Evolutionary conservation across 1,140 invertebrate species (phyloP).

Genomic region (Heliconius hewitsoni): DNA sequence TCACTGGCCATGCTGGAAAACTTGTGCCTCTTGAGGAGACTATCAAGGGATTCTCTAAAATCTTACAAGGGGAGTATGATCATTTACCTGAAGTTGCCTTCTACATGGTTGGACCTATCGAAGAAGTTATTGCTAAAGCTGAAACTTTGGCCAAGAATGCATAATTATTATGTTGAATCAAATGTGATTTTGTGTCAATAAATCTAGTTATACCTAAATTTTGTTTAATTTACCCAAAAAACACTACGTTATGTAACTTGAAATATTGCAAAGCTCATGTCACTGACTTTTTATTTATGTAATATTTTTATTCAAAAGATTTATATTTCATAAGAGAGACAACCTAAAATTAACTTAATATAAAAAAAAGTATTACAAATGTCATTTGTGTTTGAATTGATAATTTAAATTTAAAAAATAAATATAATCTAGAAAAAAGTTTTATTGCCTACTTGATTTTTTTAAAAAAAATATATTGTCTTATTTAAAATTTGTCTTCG

Average conservation of each 20-base stretch:
- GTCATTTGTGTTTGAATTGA: background rate
- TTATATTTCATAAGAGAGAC: background rate
- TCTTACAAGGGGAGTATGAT: conserved; percentile 95
- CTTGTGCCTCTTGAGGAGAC: conserved; percentile 94
- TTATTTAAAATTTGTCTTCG: no score
- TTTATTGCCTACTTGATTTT: no score
- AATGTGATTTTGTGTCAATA: conserved; percentile 59
- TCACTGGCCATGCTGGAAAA: conserved; percentile 96
- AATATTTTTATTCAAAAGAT: background rate
- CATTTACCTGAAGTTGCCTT: conserved; percentile 98
- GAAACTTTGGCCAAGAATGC: conserved; percentile 88
- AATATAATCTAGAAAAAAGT: no score
- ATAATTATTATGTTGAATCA: conserved; percentile 86
- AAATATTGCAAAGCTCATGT: background rate
- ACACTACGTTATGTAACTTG: background rate
- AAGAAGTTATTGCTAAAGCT: conserved; percentile 97
- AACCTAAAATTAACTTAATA: background rate
- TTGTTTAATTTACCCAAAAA: background rate
- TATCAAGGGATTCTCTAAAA: conserved; percentile 90
- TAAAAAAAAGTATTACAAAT: background rate
- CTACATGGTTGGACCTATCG: conserved; percentile 99
- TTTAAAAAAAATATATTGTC: no score
- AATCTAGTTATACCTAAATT: conserved; percentile 49
- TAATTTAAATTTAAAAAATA: background rate
- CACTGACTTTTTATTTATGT: background rate